Percentiles rank a stretch among this genome's conserved stretches.
phyloP scores from a whole-genome alignment of 1,140 invertebrate genomes.

The Pseudomyrmex gracilis region DNA sequence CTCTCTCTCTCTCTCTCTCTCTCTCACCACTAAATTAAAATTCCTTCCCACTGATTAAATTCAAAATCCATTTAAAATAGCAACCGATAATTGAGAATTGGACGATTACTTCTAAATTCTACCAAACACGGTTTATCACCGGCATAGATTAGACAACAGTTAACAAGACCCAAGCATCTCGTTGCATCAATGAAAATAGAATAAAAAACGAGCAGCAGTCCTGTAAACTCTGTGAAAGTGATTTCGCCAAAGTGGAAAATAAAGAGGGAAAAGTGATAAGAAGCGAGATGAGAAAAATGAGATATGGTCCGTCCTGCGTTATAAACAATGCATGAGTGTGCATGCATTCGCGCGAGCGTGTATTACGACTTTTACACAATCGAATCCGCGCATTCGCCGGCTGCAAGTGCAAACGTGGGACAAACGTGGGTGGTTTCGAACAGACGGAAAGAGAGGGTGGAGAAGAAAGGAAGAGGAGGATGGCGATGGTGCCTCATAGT shows the following conservation, averaged over 20 bases:
- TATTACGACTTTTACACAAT: neutral
- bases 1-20: no score
- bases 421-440: constrained; percentile 16
- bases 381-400: neutral
- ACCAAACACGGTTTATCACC: neutral
- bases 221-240: constrained; percentile 10
- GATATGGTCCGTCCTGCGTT: constrained; percentile 26
- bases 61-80: no score
- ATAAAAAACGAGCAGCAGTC: neutral
- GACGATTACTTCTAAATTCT: neutral
- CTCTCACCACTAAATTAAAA: neutral
- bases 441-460: constrained; percentile 15
- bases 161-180: constrained; percentile 20
- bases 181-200: neutral
- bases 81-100: neutral
- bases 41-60: constrained; percentile 31
- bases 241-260: constrained; percentile 57
- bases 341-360: constrained; percentile 25
- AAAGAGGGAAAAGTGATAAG: constrained; percentile 30
- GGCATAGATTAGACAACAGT: neutral
- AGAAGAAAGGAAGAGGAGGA: constrained; percentile 30
- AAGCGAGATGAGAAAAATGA: constrained; percentile 43
- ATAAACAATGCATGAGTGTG: constrained; percentile 32
- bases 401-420: neutral
- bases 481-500: constrained; percentile 63